These are phyloP conservation scores for Tetrao urogallus DNA, from an alignment of 2,113 vertebrate genomes.

Conservation along the genomic window DNA sequence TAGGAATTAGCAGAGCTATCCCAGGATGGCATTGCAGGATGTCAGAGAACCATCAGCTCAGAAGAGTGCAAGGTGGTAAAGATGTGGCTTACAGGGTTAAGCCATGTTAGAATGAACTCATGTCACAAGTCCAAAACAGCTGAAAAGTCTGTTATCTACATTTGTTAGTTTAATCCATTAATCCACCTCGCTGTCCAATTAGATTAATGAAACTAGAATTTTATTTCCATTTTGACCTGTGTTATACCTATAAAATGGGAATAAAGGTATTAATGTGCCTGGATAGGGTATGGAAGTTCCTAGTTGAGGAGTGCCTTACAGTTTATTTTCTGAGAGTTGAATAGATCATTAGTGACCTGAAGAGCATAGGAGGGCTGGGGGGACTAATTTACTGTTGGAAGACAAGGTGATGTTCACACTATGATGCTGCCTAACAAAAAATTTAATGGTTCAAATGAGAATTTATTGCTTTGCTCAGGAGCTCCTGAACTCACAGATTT, in stretches of 20 bases:
- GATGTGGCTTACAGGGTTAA: slow-evolving; percentile 43
- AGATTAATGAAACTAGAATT: slow-evolving; percentile 60
- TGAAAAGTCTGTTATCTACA: slow-evolving; percentile 53
- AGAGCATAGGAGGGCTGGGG: neutral
- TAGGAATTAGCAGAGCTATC: slow-evolving; percentile 37
- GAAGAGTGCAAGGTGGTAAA: slow-evolving; percentile 26
- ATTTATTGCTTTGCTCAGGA: slow-evolving; percentile 4
- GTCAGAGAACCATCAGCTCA: slow-evolving; percentile 11
- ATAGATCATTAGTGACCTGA: slow-evolving; percentile 53
- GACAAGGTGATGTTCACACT: neutral
- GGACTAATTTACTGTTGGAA: slow-evolving; percentile 21
- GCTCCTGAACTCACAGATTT: neutral
- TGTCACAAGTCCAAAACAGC: neutral
- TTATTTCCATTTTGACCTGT: slow-evolving; percentile 45
- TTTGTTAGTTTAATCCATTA: slow-evolving; percentile 67
- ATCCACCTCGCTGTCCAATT: slow-evolving; percentile 62
- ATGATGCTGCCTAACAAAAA: slow-evolving; percentile 25
- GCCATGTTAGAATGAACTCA: slow-evolving; percentile 1
- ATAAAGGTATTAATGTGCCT: slow-evolving; percentile 25
- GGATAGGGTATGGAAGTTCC: neutral
- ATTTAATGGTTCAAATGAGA: slow-evolving; percentile 8
- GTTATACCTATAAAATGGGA: slow-evolving; percentile 28
- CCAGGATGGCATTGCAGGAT: neutral
- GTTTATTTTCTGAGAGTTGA: slow-evolving; percentile 24
- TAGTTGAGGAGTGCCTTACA: neutral